Percentiles rank a stretch among this genome's conserved stretches.
Conservation (phyloP, 2,888 invertebrate species). For the Nemotelus nigrinus region DNA sequence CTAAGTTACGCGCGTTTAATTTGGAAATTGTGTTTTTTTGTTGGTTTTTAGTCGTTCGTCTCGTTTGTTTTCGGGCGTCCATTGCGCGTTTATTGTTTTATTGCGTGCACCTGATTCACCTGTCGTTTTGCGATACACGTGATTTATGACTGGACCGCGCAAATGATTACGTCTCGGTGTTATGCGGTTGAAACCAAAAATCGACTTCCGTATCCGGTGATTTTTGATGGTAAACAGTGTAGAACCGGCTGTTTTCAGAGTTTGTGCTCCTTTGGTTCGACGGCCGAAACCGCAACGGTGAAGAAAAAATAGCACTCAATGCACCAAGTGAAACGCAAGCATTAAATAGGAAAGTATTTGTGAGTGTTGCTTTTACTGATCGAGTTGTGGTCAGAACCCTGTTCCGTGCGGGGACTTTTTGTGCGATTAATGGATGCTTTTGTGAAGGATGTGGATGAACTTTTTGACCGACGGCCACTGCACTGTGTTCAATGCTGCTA, state of each 20-base stretch:
- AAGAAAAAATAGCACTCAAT: not conserved
- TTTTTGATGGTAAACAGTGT: not conserved
- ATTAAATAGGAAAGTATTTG: not conserved
- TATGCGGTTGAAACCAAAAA: constrained; percentile 17
- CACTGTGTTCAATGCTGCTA: not conserved
- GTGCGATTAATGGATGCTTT: not conserved
- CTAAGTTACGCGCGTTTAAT: constrained; percentile 42
- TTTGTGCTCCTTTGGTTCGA: not conserved
- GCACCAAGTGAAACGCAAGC: constrained; percentile 20
- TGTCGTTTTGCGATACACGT: constrained; percentile 7
- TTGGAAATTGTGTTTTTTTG: constrained; percentile 1
- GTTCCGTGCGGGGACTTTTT: constrained; percentile 23
- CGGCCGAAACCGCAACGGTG: constrained; percentile 9
- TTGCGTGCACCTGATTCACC: constrained; percentile 35
- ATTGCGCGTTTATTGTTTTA: constrained; percentile 3
- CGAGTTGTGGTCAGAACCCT: constrained; percentile 12
- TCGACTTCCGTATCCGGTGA: constrained; percentile 32
- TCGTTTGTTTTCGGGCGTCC: constrained; percentile 28
- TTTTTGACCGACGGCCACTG: constrained; percentile 30
- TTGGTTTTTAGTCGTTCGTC: constrained; percentile 29
- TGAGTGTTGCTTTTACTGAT: not conserved
- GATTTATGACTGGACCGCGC: constrained; percentile 1
- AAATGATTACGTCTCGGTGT: constrained; percentile 37
- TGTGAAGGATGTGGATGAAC: constrained; percentile 20
- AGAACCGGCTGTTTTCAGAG: too few species aligned